Conservation (phyloP, 2,888 invertebrate species). For the Hermaeophaga mercurialis region DNA sequence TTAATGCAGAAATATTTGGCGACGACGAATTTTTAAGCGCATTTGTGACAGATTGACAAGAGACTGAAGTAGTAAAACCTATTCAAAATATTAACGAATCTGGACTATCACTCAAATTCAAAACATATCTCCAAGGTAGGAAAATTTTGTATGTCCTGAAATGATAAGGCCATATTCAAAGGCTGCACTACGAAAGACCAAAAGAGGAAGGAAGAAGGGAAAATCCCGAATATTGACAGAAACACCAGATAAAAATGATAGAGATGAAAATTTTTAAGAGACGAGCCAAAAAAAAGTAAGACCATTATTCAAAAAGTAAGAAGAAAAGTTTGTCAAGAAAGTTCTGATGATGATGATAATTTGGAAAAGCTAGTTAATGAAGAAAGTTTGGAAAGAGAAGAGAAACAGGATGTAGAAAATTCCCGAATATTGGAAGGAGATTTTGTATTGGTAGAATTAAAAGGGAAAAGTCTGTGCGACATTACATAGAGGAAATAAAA, state of each 20-base stretch:
- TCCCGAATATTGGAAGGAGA: conserved; percentile 29
- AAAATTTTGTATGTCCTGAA: neutral
- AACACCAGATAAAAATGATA: neutral
- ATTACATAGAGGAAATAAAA: conserved; percentile 24
- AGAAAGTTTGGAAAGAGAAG: conserved; percentile 24
- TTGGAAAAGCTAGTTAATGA: conserved; percentile 23
- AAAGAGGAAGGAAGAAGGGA: neutral
- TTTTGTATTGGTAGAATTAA: conserved; percentile 30
- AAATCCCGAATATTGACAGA: neutral
- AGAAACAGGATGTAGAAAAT: conserved; percentile 24
- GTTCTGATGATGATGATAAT: conserved; percentile 24
- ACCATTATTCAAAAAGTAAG: neutral
- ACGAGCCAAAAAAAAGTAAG: neutral
- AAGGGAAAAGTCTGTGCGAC: conserved; percentile 30
- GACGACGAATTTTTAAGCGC: too few species aligned
- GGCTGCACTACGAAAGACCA: neutral
- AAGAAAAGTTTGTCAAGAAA: conserved; percentile 14
- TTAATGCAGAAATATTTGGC: too few species aligned
- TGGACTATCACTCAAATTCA: neutral
- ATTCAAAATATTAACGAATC: neutral
- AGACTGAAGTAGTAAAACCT: neutral
- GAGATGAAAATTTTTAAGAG: neutral
- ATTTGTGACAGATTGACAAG: too few species aligned
- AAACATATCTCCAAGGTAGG: neutral
- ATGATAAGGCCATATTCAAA: neutral